Evolutionary conservation across 2,888 invertebrate genomes (phyloP).

Genomic region (Sinopyrophorus schimmeli): DNA sequence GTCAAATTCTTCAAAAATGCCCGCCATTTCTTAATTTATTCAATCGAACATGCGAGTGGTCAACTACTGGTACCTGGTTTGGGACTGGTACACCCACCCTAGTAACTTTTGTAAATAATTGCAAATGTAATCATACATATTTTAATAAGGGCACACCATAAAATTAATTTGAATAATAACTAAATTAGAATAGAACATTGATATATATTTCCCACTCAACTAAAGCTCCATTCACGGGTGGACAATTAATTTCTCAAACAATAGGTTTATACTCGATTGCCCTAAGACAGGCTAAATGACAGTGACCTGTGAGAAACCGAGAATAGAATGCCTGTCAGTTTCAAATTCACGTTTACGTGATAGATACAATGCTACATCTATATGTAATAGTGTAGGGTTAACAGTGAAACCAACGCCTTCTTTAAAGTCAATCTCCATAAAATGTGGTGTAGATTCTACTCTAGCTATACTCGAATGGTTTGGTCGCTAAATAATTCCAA

Average conservation of each 20-base stretch:
- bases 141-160: too few species aligned
- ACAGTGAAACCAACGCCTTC: constrained; percentile 4
- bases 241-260: constrained; percentile 15
- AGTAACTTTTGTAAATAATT: too few species aligned
- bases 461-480: constrained; percentile 2
- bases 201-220: constrained; percentile 4
- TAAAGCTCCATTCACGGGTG: constrained; percentile 8
- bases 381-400: constrained; percentile 2
- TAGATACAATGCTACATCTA: too few species aligned
- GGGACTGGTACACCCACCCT: too few species aligned
- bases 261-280: constrained; percentile 12
- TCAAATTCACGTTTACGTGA: too few species aligned
- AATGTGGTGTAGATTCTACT: constrained; percentile 4
- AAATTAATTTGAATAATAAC: too few species aligned
- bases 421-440: constrained; percentile 1
- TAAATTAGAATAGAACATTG: too few species aligned
- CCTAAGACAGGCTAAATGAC: constrained; percentile 14
- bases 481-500: constrained; percentile 11
- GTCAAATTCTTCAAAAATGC: too few species aligned
- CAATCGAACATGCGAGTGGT: too few species aligned
- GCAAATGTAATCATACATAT: too few species aligned
- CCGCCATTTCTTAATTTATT: too few species aligned
- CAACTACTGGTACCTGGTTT: too few species aligned
- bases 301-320: constrained; percentile 6
- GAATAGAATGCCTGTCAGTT: constrained; percentile 2